Evolutionary conservation across 2,888 invertebrate species (phyloP), one percentile per base, ranked within the genome.

Genomic region (Caenorhabditis sp.): DNA sequence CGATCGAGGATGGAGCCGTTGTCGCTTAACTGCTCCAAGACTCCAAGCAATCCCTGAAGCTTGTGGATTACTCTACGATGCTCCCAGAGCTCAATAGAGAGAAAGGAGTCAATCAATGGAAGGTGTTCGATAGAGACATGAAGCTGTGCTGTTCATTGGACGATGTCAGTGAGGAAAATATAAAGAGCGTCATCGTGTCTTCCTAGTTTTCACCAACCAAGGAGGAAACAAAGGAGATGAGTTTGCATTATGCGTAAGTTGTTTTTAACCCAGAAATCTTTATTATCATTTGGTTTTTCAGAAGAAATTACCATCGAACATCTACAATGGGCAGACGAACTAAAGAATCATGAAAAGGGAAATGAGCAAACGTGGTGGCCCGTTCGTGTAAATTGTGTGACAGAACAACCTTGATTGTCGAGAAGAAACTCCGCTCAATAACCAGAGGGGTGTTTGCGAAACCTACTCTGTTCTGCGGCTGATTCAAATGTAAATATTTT

Each of bases 1-100:
- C 98, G 0, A 93, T 97, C 38, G 98, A 99, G 94, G 96, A 99
- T 93, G 90, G 90, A 69, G 90, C 90, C 0, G 94, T 99, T 63
- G 94, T 99, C 66, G 95, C 91, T 5, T 88, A 90, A 59, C 80
- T 90, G 54, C 61, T 91, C 26, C 75, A 89, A 6, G 87, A 87
- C 63, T 80, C 83, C 24, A 87, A 89, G 28, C 88, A 88, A n/a
- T 54, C 95, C 1, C 93, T 98, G 12, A 94, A 94, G 88, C 93
- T 98, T 63, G 94, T 96, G 0, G 96, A 97, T 92, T 95, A 95
- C 0, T 93, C 94, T 0, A 93, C 94, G 44, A 93, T 94, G 90
- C 94, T 98, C 82, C 96, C 96, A 0, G 96, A 96, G 6, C 94
- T 98, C n/a, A 95, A 95, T 91, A 95, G 94, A 89, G 94, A 94